Evolutionary conservation across 2,797 vertebrate genomes (phyloP).

Genomic region (Tokudaia muenninki): DNA sequence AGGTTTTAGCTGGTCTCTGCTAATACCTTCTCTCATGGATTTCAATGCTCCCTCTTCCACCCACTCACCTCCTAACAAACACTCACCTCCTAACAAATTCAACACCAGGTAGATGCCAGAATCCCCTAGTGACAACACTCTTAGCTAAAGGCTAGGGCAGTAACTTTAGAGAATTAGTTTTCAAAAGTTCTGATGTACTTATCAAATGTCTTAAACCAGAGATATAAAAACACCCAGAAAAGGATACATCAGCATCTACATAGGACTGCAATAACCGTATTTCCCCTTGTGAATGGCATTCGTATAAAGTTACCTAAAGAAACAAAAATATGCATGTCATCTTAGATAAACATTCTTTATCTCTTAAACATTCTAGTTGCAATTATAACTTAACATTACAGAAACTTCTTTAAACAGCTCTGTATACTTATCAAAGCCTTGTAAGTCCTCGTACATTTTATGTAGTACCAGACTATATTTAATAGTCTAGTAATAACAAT

Average conservation of each 20-base stretch:
- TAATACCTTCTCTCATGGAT: not conserved
- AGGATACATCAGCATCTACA: slow-evolving; percentile 99
- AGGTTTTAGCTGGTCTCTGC: not conserved
- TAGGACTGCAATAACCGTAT: slow-evolving; percentile 97
- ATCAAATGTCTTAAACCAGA: slow-evolving; percentile 46
- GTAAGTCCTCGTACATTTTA: slow-evolving; percentile 39
- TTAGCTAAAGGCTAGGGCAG: not conserved
- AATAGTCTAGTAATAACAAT: slow-evolving; percentile 32
- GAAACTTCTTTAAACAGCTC: slow-evolving; percentile 41
- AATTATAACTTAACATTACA: slow-evolving; percentile 4
- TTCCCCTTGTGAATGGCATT: slow-evolving; percentile 99
- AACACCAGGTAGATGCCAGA: not conserved
- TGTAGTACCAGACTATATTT: slow-evolving; percentile 6
- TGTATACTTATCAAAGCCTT: slow-evolving; percentile 60
- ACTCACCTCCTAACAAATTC: not conserved
- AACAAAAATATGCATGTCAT: slow-evolving; percentile 61
- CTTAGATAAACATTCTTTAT: slow-evolving; percentile 4
- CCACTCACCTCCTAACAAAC: too few species aligned
- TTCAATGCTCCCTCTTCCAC: not conserved
- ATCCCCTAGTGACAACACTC: not conserved
- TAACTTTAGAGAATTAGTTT: slow-evolving; percentile 57
- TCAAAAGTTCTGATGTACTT: slow-evolving; percentile 36
- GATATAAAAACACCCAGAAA: slow-evolving; percentile 74
- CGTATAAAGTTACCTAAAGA: slow-evolving; percentile 96
- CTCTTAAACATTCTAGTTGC: slow-evolving; percentile 37